phyloP scores from a whole-genome alignment of 1,140 invertebrate genomes.

The Achroia grisella region DNA sequence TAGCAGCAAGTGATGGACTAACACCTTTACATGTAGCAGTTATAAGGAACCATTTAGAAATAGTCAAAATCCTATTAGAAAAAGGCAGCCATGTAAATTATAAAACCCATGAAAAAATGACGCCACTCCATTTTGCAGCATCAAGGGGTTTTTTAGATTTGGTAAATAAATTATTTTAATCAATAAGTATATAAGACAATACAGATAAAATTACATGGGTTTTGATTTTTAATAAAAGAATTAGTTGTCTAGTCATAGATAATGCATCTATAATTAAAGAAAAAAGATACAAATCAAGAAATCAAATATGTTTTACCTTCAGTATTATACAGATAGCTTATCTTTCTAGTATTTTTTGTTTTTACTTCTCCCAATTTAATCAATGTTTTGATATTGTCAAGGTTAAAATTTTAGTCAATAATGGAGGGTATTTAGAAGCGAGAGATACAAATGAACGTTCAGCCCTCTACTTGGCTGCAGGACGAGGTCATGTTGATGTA shows the following conservation, averaged over 20 bases:
- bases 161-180: no score
- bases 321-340: constrained; percentile 3
- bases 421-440: constrained; percentile 51
- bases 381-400: no score
- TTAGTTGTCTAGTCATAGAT: no score
- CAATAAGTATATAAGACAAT: no score
- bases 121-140: constrained; percentile 59
- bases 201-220: no score
- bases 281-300: no score
- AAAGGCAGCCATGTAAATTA: constrained; percentile 56
- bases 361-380: no score
- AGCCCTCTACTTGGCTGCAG: constrained; percentile 49
- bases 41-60: constrained; percentile 44
- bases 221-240: no score
- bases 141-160: constrained; percentile 51
- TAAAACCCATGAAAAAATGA: constrained; percentile 63
- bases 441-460: constrained; percentile 57
- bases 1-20: constrained; percentile 46
- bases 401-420: constrained; percentile 49
- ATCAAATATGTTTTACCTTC: no score
- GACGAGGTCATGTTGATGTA: constrained; percentile 46
- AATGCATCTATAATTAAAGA: no score
- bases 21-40: constrained; percentile 56
- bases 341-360: constrained; percentile 3
- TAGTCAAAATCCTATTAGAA: constrained; percentile 34